phyloP scores from a whole-genome alignment of 2,888 invertebrate genomes.

The Pheosia tremula region DNA sequence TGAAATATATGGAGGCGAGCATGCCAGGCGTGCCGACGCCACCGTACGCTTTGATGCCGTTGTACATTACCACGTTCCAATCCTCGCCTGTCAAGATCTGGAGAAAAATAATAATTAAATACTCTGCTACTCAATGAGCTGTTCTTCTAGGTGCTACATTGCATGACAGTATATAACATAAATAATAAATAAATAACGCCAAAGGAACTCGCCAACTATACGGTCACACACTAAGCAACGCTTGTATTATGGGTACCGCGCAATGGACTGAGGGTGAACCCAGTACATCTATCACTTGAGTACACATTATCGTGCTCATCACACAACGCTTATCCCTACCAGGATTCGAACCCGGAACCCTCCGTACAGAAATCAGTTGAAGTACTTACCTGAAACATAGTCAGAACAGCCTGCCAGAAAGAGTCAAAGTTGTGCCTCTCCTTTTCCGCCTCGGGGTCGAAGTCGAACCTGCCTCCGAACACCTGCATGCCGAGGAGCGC shows the following conservation, averaged over 20 bases:
- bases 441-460: constrained; percentile 91
- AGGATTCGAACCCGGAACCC: no score
- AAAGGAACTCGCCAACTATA: no score
- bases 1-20: constrained; percentile 98
- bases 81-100: constrained; percentile 99
- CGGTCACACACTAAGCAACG: no score
- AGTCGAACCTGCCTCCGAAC: constrained; percentile 99
- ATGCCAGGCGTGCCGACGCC: constrained; percentile 97
- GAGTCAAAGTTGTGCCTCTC: constrained; percentile 99
- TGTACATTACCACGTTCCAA: constrained; percentile 99
- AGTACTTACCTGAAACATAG: constrained; percentile 96
- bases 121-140: background rate
- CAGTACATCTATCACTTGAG: no score
- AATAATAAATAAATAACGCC: no score
- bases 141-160: no score
- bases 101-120: background rate
- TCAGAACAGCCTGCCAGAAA: constrained; percentile 98
- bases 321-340: no score
- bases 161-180: no score
- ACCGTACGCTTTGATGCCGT: constrained; percentile 98
- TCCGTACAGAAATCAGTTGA: no score
- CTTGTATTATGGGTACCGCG: no score
- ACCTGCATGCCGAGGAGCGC: constrained; percentile 99
- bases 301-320: no score
- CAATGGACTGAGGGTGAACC: no score